Base-by-base conservation (phyloP, 2,113 vertebrate species). In the Saguinus midas region DNA sequence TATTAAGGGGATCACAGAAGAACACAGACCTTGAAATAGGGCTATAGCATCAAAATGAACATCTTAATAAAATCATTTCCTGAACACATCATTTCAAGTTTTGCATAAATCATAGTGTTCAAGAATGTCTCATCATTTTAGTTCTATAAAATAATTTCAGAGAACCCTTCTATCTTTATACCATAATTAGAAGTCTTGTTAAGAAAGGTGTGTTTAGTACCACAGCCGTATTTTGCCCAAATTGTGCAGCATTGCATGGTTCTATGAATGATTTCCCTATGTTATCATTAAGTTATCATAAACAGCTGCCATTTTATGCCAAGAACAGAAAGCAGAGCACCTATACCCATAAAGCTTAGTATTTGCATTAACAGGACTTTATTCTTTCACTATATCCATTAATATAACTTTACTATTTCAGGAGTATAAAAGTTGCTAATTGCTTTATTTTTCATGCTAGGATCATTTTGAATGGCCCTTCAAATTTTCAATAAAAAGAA, bases 401-500 rank as follows among this genome's bases (percentile, higher is more conserved):
- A 81, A 81, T 10, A 16, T 37, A 81, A 81, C 52, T 40, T 81
- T 16, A 55, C 40, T 78, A 70, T 83, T 83, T 78, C 76, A 92
- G 29, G 29, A 81, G 79, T 75, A 82, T 37, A n/a, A 48, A 64
- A 64, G 52, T 64, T 81, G 29, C n/a, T 76, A 84, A 66, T 87
- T 32, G 75, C 29, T 92, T 92, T 68, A 76, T 43, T 83, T 88
- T 83, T 82, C 40, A 76, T 37, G 76, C 78, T 16, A 27, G 50
- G 14, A 76, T 35, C 29, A 88, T 92, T 68, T 27, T 89, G 66
- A 96, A 83, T 89, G 79, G 81, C 18, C 9, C 68, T 82, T 20
- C 45, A 88, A 64, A 66, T 76, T 58, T 66, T 66, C 66, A 76
- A 11, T 5, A 90, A 21, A 75, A 94, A 90, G n/a, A 94, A 83